Percentiles rank a stretch among this genome's conserved stretches.
Conservation (phyloP, 2,888 invertebrate genomes). For the Sipunculus nudus region DNA sequence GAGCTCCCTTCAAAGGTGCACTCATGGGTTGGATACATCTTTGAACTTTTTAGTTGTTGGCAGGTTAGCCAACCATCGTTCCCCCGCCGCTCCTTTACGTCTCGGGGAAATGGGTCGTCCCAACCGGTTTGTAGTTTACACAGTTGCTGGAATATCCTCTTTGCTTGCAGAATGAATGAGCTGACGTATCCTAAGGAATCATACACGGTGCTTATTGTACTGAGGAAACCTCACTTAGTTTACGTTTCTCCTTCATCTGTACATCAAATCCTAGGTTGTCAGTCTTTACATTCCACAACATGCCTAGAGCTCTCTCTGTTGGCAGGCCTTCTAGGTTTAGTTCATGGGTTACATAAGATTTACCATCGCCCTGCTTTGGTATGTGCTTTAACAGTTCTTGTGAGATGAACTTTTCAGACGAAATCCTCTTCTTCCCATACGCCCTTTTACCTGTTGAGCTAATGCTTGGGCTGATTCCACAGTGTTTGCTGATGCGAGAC, state of each 20-base stretch:
- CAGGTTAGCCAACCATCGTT: not conserved
- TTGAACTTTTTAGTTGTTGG: not conserved
- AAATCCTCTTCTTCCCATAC: not conserved
- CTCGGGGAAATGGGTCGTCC: not conserved
- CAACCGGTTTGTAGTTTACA: not conserved
- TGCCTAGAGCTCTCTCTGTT: not conserved
- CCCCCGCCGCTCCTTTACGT: not conserved
- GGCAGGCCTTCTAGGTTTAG: not conserved
- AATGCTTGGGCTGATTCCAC: not conserved
- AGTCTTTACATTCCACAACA: not conserved
- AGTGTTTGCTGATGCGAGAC: not conserved
- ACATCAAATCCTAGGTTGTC: not conserved
- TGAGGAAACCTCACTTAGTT: too few relatives aligned
- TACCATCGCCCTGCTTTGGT: not conserved
- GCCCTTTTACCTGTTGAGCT: not conserved
- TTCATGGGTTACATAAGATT: not conserved
- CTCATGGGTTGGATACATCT: not conserved
- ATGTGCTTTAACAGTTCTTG: not conserved
- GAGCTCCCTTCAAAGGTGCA: not conserved
- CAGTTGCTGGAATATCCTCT: not conserved
- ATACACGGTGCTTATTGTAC: not conserved
- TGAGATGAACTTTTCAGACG: not conserved
- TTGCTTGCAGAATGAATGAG: not conserved
- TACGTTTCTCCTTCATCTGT: too few relatives aligned
- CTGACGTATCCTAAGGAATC: not conserved